Evolutionary conservation across 2,888 invertebrate genomes (phyloP), one percentile per base, ranked within the genome.

Genomic region (Calameuta filiformis): DNA sequence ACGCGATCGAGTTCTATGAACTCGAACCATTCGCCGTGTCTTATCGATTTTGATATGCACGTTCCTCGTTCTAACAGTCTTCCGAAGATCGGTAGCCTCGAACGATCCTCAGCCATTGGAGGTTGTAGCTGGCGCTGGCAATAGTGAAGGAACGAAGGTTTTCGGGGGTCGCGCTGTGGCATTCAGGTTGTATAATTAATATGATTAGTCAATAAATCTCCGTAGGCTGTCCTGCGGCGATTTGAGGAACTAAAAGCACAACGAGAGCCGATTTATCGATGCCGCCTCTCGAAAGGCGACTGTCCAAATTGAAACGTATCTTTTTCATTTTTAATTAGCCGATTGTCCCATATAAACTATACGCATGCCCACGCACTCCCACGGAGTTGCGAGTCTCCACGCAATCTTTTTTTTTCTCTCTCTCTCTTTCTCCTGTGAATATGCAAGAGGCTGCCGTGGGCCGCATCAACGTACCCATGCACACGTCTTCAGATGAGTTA

Each of bases 281-380:
- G 6, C 23, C 56, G 56, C 23, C 56, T 23, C 2, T 56, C 23
- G 56, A 56, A 9, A 6, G 56, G 23, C 23, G 9, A 23, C 23
- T 56, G 56, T 9, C 56, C 6, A 23, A 56, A 56, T 56, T 56
- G 56, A 56, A 56, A 56, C 23, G 56, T 56, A 56, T 56, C 56
- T 56, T 56, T 56, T 23, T 56, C 15, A 56, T 56, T 56, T 56
- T 56, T 56, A 56, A 56, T 56, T 56, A 56, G 1, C 9, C 15
- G 56, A 23, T 56, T 23, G 56, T 56, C 56, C 56, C 56, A 56
- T 56, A 56, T 56, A 56, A 23, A 56, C 56, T 56, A 9, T 56
- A 56, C 56, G 56, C 75, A 77, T 81, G 77, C 83, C 83, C 83
- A 82, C 84, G 81, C 79, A 81, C 85, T 82, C 84, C 86, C 83